These are phyloP conservation scores for Coronaproctus castanopsis DNA, from an alignment of 2,888 invertebrate species.

Conservation along the genomic window DNA sequence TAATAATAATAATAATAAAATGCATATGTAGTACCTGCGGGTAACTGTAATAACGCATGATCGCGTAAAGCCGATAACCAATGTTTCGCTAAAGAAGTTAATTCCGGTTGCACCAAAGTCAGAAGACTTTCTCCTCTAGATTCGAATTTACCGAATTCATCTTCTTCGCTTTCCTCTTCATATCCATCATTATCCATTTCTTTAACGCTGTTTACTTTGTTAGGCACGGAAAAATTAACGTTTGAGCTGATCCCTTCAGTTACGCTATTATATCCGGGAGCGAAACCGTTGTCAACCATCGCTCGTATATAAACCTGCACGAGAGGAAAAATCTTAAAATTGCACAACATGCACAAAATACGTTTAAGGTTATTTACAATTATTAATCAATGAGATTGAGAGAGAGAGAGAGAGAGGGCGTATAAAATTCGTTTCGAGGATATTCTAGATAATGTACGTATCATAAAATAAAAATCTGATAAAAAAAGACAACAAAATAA, in stretches of 20 bases:
- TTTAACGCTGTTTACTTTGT: conserved; percentile 10
- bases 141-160: conserved; percentile 48
- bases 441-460: too few species aligned
- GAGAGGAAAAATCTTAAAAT: too few species aligned
- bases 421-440: too few species aligned
- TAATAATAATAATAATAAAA: too few species aligned
- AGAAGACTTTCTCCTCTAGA: conserved; percentile 63
- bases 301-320: conserved; percentile 80
- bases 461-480: too few species aligned
- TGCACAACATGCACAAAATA: conserved; percentile 3
- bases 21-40: too few species aligned
- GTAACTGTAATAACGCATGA: conserved; percentile 79
- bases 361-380: conserved; percentile 1
- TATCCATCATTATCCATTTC: conserved; percentile 12
- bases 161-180: conserved; percentile 31
- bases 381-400: too few species aligned
- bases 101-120: conserved; percentile 80
- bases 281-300: conserved; percentile 57
- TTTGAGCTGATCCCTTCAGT: conserved; percentile 10
- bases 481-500: too few species aligned
- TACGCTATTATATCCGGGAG: conserved; percentile 28
- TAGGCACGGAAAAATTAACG: conserved; percentile 16
- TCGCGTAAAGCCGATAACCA: conserved; percentile 91
- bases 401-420: too few species aligned
- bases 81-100: conserved; percentile 73